Evolutionary conservation across 2,888 invertebrate species (phyloP), one percentile per base, ranked within the genome.

Genomic region (Empis livida): DNA sequence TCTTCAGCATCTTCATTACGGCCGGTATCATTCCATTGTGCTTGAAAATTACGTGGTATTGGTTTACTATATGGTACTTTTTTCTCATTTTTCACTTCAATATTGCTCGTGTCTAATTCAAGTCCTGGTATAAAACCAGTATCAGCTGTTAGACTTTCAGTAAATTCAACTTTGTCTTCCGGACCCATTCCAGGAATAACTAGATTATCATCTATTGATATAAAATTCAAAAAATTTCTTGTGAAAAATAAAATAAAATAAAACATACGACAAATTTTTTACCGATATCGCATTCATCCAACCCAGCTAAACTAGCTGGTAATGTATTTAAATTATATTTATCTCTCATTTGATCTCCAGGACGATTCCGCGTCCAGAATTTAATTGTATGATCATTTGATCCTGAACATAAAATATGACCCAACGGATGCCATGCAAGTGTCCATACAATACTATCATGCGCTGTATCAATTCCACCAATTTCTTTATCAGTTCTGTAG

Each of bases 401-500:
- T 0, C 97, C 99, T 4, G 97, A 95, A 62, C 95, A 96, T 31
- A 99, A 74, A 59, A 99, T 97, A 62, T 99, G 99, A 1, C 99
- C 99, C 15, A 99, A 73, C 1, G 99, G 99, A 75, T 99, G 99
- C 99, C 99, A 99, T 30, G 95, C 94, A 63, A 99, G 75, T 13
- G 94, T 92, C 99, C 99, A 99, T 5, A 99, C 95, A 63, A 96
- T 95, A 61, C 93, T 94, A 68, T 99, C 99, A 70, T 99, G 99
- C 3, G 99, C 99, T 61, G 94, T 90, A 73, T 99, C 97, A 61
- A 99, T 94, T 15, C 89, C 84, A 15, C 97, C 97, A 35, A 99
- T 91, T 75, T 99, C 97, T 68, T 96, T 96, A 64, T 97, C 97
- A 54, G 91, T 90, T 1, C 91, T 85, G 47, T 13, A 31, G 47